These are phyloP conservation scores for Sorex araneus DNA, from an alignment of 2,113 vertebrate species.

Conservation along the genomic window DNA sequence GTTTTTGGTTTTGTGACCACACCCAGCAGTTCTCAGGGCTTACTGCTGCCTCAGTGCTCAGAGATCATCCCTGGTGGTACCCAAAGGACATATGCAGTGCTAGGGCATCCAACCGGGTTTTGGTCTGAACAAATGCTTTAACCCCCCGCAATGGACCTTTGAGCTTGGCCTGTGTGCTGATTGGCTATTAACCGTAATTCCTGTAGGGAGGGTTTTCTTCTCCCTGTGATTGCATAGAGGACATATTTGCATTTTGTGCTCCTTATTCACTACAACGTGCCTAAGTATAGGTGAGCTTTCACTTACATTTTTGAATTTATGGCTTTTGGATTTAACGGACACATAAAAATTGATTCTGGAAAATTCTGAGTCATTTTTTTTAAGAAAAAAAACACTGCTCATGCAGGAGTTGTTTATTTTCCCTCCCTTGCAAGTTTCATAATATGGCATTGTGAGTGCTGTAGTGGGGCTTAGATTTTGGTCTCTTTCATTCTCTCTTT, in stretches of 20 bases:
- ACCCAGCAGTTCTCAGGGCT: too few relatives aligned
- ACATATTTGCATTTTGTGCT: background rate
- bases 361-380: background rate
- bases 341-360: background rate
- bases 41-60: too few relatives aligned
- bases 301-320: background rate
- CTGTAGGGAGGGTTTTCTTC: background rate
- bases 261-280: background rate
- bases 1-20: too few relatives aligned
- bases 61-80: too few relatives aligned
- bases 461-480: background rate
- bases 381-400: background rate
- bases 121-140: too few relatives aligned
- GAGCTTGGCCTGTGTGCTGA: too few relatives aligned
- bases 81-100: too few relatives aligned
- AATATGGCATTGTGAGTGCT: background rate
- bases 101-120: too few relatives aligned
- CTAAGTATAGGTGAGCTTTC: background rate
- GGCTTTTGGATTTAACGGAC: background rate
- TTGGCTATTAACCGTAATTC: too few relatives aligned
- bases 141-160: too few relatives aligned
- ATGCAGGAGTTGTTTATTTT: background rate
- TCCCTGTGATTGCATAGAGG: background rate
- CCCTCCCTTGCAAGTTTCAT: background rate
- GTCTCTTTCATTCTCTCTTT: too few relatives aligned